Conservation (phyloP, 2,888 invertebrate genomes). For the Brachylomia viminalis region DNA sequence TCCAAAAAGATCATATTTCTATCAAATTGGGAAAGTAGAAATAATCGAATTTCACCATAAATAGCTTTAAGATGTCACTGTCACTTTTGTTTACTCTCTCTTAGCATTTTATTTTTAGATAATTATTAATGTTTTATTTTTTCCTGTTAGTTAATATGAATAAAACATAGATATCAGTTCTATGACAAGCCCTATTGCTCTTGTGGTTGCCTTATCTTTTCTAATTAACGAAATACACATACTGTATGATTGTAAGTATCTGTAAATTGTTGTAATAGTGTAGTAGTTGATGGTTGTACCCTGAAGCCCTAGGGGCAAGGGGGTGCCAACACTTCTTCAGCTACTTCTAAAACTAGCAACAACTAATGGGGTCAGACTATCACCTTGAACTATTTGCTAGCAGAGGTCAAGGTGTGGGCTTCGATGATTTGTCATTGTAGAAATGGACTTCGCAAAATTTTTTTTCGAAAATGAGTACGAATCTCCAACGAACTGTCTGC, state of each 20-base stretch:
- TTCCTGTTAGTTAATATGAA: constrained; percentile 6
- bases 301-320: not conserved
- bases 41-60: not conserved
- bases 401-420: not conserved
- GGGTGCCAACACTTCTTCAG: not conserved
- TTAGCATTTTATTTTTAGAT: constrained; percentile 1
- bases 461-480: not conserved
- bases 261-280: not conserved
- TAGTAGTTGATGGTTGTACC: not conserved
- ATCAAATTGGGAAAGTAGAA: not conserved
- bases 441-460: not conserved
- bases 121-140: constrained; percentile 17
- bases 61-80: constrained; percentile 21
- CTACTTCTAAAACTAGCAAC: not conserved
- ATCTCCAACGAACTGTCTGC: not conserved
- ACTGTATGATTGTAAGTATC: constrained; percentile 69
- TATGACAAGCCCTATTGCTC: constrained; percentile 72
- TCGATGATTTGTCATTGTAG: not conserved
- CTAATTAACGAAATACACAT: constrained; percentile 73
- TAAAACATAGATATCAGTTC: constrained; percentile 24
- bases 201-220: constrained; percentile 71
- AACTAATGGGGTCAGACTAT: not conserved
- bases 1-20: not conserved
- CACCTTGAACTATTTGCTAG: not conserved
- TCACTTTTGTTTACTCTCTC: constrained; percentile 39